phyloP scores from a whole-genome alignment of 2,113 vertebrate species.

The Natator depressus region DNA sequence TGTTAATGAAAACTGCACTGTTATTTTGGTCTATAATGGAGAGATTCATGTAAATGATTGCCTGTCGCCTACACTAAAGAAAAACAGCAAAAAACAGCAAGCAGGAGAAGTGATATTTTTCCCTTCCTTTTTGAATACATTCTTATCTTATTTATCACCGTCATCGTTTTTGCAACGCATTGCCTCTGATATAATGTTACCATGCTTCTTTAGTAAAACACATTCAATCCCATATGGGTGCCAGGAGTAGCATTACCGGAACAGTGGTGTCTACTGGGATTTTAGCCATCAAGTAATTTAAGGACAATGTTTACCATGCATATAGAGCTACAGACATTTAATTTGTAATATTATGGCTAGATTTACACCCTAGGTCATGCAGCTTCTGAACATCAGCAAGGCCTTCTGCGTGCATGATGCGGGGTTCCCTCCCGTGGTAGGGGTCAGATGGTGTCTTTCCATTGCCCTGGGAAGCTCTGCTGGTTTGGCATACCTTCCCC shows the following conservation, averaged over 20 bases:
- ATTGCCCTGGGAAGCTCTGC: not conserved
- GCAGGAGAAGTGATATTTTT: not conserved
- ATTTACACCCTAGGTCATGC: not conserved
- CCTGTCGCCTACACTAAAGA: slow-evolving; percentile 63
- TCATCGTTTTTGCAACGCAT: not conserved
- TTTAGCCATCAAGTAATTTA: not conserved
- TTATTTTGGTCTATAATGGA: slow-evolving; percentile 77
- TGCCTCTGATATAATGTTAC: not conserved
- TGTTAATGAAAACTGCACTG: slow-evolving; percentile 77
- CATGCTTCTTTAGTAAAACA: not conserved
- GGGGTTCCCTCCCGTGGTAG: slow-evolving; percentile 3
- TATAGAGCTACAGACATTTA: not conserved
- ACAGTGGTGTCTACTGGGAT: not conserved
- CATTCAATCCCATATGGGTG: not conserved
- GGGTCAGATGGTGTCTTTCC: not conserved
- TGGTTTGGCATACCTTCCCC: not conserved
- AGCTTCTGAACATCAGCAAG: not conserved
- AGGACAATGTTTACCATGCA: not conserved
- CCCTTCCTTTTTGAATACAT: slow-evolving; percentile 23
- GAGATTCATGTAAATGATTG: slow-evolving; percentile 76
- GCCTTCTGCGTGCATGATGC: not conserved
- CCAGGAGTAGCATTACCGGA: not conserved
- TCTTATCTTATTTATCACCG: slow-evolving; percentile 11
- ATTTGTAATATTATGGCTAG: not conserved
- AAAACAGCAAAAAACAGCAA: slow-evolving; percentile 39